These are phyloP conservation scores for Condylura cristata DNA, from an alignment of 2,113 vertebrate genomes.

Conservation along the genomic window DNA sequence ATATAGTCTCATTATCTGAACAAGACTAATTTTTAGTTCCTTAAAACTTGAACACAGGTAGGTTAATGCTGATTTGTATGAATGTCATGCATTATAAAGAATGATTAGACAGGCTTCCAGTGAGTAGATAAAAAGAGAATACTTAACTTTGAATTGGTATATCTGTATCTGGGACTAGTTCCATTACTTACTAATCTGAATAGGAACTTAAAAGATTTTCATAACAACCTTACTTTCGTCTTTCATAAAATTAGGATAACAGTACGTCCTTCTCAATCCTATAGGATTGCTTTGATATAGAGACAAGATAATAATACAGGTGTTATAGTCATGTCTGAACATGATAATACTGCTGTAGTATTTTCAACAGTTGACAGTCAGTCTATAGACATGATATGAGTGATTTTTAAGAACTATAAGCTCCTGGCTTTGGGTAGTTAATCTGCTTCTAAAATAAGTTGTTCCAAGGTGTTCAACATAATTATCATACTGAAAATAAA, in stretches of 20 bases:
- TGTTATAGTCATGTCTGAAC: not conserved
- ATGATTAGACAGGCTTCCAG: not conserved
- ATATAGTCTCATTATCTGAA: not conserved
- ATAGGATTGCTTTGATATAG: not conserved
- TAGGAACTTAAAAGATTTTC: not conserved
- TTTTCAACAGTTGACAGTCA: constrained; percentile 26
- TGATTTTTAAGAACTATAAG: constrained; percentile 25
- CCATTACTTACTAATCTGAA: not conserved
- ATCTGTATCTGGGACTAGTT: not conserved
- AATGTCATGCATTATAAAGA: not conserved
- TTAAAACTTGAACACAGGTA: not conserved
- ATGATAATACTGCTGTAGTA: not conserved
- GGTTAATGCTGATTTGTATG: not conserved
- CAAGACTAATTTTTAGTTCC: not conserved
- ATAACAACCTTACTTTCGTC: not conserved
- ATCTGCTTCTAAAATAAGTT: constrained; percentile 36
- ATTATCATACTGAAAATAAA: not conserved
- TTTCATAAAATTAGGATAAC: constrained; percentile 25
- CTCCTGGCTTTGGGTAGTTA: constrained; percentile 37
- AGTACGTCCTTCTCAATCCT: not conserved
- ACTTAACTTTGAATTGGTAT: not conserved
- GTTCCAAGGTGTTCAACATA: not conserved
- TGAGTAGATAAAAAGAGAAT: not conserved
- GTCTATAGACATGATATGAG: not conserved
- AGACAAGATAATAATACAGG: constrained; percentile 24